phyloP scores from a whole-genome alignment of 2,113 vertebrate genomes.

The Sander vitreus region DNA sequence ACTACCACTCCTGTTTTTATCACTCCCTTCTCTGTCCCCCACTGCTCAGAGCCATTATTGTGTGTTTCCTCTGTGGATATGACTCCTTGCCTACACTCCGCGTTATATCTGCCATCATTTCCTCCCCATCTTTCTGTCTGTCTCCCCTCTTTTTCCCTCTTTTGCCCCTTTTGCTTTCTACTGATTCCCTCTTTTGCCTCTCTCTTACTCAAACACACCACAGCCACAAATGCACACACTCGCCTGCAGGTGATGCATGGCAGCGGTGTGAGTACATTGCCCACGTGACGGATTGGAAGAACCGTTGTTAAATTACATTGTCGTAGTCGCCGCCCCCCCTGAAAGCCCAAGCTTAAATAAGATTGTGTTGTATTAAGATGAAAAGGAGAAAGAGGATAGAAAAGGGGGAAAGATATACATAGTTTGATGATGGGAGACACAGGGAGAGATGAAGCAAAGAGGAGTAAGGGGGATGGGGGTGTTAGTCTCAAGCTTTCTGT shows the following conservation, averaged over 20 bases:
- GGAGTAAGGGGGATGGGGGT: conserved; percentile 10
- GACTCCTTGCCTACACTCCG: conserved; percentile 26
- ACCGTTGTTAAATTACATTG: conserved; percentile 65
- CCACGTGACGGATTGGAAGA: conserved; percentile 71
- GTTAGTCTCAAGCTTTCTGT: conserved; percentile 27
- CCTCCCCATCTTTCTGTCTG: background rate
- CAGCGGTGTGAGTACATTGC: conserved; percentile 53
- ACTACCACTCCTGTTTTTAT: conserved; percentile 48
- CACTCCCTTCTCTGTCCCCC: conserved; percentile 39
- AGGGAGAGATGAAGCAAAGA: background rate
- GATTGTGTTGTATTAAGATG: conserved; percentile 42
- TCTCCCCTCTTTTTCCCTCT: background rate
- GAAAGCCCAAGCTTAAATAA: conserved; percentile 55
- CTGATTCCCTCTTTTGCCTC: conserved; percentile 36
- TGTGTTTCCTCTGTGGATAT: conserved; percentile 40
- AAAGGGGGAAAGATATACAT: conserved; percentile 8
- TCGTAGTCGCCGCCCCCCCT: background rate
- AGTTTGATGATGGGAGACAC: conserved; percentile 41
- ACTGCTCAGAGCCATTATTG: conserved; percentile 29
- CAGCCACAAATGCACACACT: conserved; percentile 11
- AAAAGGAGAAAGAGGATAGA: conserved; percentile 20
- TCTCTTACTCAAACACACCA: conserved; percentile 36
- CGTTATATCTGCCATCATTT: conserved; percentile 43
- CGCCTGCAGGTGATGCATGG: conserved; percentile 62
- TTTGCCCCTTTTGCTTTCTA: conserved; percentile 18